Evolutionary conservation across 2,888 invertebrate genomes (phyloP), one percentile per base, ranked within the genome.

Genomic region (Sphinx pinastri): DNA sequence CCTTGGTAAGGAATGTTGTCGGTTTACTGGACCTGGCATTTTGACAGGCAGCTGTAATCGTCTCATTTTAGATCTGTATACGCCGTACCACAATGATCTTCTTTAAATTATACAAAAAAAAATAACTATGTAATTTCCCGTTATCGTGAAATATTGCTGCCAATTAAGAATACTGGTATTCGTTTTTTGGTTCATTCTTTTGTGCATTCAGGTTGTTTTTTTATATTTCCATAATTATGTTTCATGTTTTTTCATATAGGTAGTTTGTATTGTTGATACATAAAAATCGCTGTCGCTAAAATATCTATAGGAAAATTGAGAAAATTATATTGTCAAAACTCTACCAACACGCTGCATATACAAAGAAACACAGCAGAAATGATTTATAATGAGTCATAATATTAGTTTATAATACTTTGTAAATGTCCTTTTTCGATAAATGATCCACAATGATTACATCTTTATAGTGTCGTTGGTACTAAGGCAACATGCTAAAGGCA

Each of bases 341-440:
- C 7, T 38, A 38, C 38, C 38, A 38, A 2, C 38, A 38, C 38
- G 38, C 38, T 38, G 7, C 5, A 38, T 38, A 5, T 2, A 38
- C 38, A 38, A 38, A 38, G 38, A 38, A 38, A 38, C 5, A 38
- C 38, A 7, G 38, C 8, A 38, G 38, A 38, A 38, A 38, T 7
- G 4, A 38, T 38, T 38, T 38, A 38, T 38, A 38, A 6, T 2
- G 38, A 38, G 38, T 38, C 7, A 38, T 38, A 38, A 38, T 3
- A 38, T 38, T 7, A 38, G 5, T 38, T 38, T 38, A 7, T 38
- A 38, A 7, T 7, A 38, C 8, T 38, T 38, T 38, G 38, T 5
- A 80, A 79, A 81, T 76, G 77, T 82, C 80, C 80, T 82, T 82
- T 82, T 82, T 79, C 77, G 75, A 80, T 81, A 76, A 76, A 73